Evolutionary conservation across 1,140 invertebrate genomes (phyloP), one percentile per base, ranked within the genome.

Genomic region (Phthorimaea operculella): DNA sequence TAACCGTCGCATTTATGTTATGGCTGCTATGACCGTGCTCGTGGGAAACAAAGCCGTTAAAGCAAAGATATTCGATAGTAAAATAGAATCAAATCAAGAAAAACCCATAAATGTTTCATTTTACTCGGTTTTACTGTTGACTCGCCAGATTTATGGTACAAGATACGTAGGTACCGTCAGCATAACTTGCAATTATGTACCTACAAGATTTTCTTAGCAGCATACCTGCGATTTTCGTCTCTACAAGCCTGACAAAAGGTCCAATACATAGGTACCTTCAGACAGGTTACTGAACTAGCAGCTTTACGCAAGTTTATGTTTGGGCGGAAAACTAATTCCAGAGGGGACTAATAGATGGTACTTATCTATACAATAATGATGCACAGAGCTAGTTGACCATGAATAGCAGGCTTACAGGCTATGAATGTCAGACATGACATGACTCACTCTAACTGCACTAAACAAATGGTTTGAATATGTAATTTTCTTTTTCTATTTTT

Each of bases 41-140:
- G 59, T 64, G 59, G 59, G 62, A 64, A 64, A 64, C 54, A 64
- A 57, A 55, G 59, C 54, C 44, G 62, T 64, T 60, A 60, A 63
- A 53, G 48, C 52, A 39, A 28, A 48, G 28, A 60, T 50, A 60
- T 58, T 51, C 39, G 56, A 57, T 34, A 62, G 45, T 62, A 53
- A 62, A 58, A 62, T 52, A 54, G 57, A 51, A 52, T 63, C 52
- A 54, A 59, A 63, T 63, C 55, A 57, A 57, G 55, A 54, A 60
- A 51, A 57, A 53, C 51, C 33, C 51, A 60, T 60, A 55, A 60
- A 60, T 17, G 21, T 55, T 55, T 55, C 33, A 49, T 49, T 55
- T 55, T 55, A 55, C 45, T 55, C 47, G 28, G 53, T 55, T 55
- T 55, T 55, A 55, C 45, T 54, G 44, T 39, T 54, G 52, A 47